Base-by-base conservation (phyloP, 2,113 vertebrate genomes). In the Aspidoscelis tigris region DNA sequence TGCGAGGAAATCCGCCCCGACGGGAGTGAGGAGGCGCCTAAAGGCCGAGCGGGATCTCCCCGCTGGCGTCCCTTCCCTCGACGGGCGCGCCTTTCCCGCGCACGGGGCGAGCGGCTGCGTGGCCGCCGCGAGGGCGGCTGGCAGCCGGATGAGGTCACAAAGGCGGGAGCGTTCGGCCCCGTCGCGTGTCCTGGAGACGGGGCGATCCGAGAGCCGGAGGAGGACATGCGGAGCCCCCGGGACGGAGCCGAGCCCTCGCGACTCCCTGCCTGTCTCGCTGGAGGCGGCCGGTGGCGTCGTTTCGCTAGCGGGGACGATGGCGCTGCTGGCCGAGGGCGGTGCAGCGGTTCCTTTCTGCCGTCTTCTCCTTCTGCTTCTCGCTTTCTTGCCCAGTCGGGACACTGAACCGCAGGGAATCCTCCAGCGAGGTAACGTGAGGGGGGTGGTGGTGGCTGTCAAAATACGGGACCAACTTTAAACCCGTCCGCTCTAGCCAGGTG, bases 111-210 rank as follows among this genome's bases (percentile, higher is more conserved):
- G 65, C 20, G 64, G 68, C n/a, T 53, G 24, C 10, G 64, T 20
- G 64, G 22, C 4, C 14, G 26, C 5, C 24, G 55, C 47, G 8
- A 50, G 47, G 5, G 10, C 58, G 58, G 43, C 18, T 10, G 50
- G 4, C 33, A 53, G n/a, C 58, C 10, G 55, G 18, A 21, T 85
- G 83, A 85, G 76, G 83, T 80, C 83, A 85, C 83, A 79, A 43
- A 79, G 69, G 16, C 2, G 69, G 11, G 10, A 21, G 69, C 53
- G n/a, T 85, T 85, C 55, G 24, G 8, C 24, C 26, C 11, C 5
- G 55, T 8, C 71, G 41, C 21, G 69, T 50, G 43, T 66, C 58
- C 44, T 79, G 61, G 83, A 71, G 43, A 79, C 76, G 10, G 68
- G 64, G 41, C 33, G 22, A 14, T 22, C 39, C 21, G 10, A 33